Base-by-base conservation (phyloP, 2,888 invertebrate species). In the Melolontha melolontha region DNA sequence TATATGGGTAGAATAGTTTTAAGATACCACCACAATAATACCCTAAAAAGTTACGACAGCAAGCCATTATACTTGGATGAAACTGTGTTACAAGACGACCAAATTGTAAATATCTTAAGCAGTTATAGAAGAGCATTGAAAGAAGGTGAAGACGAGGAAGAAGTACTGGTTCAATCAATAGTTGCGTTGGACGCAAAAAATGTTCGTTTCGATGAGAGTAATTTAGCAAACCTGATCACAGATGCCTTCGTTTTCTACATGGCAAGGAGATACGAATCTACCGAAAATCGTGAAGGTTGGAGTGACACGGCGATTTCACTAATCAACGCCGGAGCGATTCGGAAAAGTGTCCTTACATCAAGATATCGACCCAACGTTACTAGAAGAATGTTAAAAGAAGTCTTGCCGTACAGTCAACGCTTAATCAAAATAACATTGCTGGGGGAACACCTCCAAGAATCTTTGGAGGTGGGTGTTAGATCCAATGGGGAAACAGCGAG, bases 141-240 rank as follows among this genome's bases (percentile, higher is more conserved):
- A 5, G 84, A 83, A 29, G 78, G 90, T 66, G 87, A 89, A 8
- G 82, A 85, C 17, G 75, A 82, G 49, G 29, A 47, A 5, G 29
- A 44, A 40, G 82, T 88, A 1, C 84, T 94, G 5, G 96, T 95
- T 0, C 84, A 81, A 6, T 90, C 92, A 0, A 87, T 87, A 66
- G 93, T 95, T 0, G 80, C 87, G 51, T 67, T 74, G 17, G 59
- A 57, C n/a, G 75, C 83, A 1, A 76, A 81, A 29, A 80, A 83
- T 0, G 96, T 96, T 78, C 87, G 95, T 42, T 77, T 85, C 27
- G 73, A 75, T 40, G 96, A 97, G 82, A 96, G 96, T 79, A 95
- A 94, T 80, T 83, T 96, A 75, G 96, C 95, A 1, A 95, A 95
- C 81, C 80, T 95, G 14, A 86, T 95, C 64, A 84, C 92, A 0